These are phyloP conservation scores for Ammospiza caudacuta DNA, from an alignment of 2,113 vertebrate genomes.

Conservation along the genomic window DNA sequence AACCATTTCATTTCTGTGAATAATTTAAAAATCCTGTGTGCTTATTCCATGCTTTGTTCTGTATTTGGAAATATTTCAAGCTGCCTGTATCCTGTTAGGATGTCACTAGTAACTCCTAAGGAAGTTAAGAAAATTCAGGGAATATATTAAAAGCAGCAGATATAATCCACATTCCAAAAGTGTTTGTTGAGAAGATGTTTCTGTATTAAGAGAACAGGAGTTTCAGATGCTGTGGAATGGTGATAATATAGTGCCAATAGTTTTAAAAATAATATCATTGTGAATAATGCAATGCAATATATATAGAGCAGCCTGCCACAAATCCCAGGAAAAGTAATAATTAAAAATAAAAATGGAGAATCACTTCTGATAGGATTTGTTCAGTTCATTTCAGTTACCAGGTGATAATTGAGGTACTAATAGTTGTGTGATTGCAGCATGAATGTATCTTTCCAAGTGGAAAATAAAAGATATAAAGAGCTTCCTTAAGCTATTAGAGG, in stretches of 20 bases:
- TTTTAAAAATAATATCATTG: not conserved
- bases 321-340: not conserved
- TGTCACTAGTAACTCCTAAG: not conserved
- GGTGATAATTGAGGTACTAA: not conserved
- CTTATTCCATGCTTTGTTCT: not conserved
- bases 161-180: not conserved
- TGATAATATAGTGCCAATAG: not conserved
- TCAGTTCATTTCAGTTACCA: not conserved
- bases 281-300: not conserved
- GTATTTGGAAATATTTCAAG: not conserved
- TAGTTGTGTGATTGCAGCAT: not conserved
- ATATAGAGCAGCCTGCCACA: not conserved
- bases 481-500: not conserved
- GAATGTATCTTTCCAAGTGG: not conserved
- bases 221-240: not conserved
- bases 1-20: not conserved
- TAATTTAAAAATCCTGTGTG: not conserved
- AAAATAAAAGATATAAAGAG: not conserved
- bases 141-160: not conserved
- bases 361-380: not conserved
- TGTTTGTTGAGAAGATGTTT: not conserved
- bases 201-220: not conserved
- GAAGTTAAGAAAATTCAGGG: not conserved
- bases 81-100: not conserved
- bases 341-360: not conserved